Base-by-base conservation (phyloP, 2,113 vertebrate species). In the Catharus minimus region DNA sequence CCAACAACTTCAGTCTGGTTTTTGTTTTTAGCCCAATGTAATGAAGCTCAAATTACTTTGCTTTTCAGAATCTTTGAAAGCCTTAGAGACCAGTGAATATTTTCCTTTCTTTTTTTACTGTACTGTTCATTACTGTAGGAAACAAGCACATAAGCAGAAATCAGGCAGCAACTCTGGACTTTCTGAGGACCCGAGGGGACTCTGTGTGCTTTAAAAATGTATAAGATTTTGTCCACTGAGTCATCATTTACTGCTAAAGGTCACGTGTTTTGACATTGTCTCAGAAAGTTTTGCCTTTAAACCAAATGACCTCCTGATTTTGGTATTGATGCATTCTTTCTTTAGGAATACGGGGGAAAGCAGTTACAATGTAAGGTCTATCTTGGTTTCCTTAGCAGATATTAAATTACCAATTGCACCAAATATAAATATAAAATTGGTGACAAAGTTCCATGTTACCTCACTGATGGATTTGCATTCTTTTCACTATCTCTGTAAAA, bases 141-240 rank as follows among this genome's bases (percentile, higher is more conserved):
- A 88, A 80, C 76, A 83, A 75, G 72, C 66, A 38, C 41, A 53
- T 87, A 77, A 56, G 73, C 83, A 86, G 69, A 78, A 66, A 82
- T 82, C 28, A 84, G 23, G 24, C 33, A 17, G 41, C 44, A 64
- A 30, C 33, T 64, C 76, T 88, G 20, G 82, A 41, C 44, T 92
- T 86, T 26, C 23, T 32, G 44, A 41, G 36, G 60, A 33, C 57
- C 86, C 66, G 23, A 32, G 49, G 41, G 74, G 71, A 50, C 57
- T 75, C 28, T 9, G 7, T 12, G 24, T 84, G 66, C 77, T 88
- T 90, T 90, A 90, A 93, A 83, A 94, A 92, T 84, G 58, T 57
- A 57, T 86, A 85, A 72, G 62, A 43, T 65, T 79, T 65, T 46
- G 36, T 78, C 92, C 66, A 65, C 69, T 14, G 52, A 77, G 65